A percentile compares a stretch with the other conserved stretches of the same genome.
Conservation (phyloP, 2,888 invertebrate species). For the Cryptocephalus moraei region DNA sequence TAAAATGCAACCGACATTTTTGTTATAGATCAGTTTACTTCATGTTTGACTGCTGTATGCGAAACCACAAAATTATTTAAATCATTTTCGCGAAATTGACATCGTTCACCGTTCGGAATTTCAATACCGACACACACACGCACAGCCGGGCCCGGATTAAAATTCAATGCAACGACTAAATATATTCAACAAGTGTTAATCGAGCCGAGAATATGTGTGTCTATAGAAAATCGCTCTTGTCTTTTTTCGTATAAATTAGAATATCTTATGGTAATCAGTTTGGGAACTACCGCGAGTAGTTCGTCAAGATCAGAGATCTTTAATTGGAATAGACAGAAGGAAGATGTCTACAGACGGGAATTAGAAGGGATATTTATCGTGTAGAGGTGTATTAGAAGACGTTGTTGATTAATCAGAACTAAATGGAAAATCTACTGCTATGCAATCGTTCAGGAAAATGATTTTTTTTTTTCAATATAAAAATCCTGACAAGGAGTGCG, state of each 20-base stretch:
- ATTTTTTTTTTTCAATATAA: too few species aligned
- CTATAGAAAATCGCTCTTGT: conserved; percentile 7
- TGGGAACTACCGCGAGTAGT: background rate
- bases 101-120: conserved; percentile 4
- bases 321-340: too few species aligned
- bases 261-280: conserved; percentile 5
- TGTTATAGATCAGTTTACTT: conserved; percentile 7
- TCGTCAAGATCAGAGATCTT: too few species aligned
- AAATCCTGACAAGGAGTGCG: too few species aligned
- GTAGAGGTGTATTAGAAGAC: background rate
- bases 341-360: background rate
- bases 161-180: conserved; percentile 7
- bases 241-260: conserved; percentile 6
- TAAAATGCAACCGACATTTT: background rate
- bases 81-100: conserved; percentile 9
- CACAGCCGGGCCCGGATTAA: conserved; percentile 2
- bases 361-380: background rate
- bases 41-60: conserved; percentile 6
- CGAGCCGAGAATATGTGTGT: conserved; percentile 6
- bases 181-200: conserved; percentile 9
- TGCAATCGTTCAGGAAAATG: too few species aligned
- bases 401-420: background rate
- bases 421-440: too few species aligned
- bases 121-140: conserved; percentile 2
- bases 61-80: conserved; percentile 12